Percentiles rank a stretch among this genome's conserved stretches.
These are phyloP conservation scores for Neofelis nebulosa DNA, from an alignment of 2,113 vertebrate species.

Conservation along the genomic window DNA sequence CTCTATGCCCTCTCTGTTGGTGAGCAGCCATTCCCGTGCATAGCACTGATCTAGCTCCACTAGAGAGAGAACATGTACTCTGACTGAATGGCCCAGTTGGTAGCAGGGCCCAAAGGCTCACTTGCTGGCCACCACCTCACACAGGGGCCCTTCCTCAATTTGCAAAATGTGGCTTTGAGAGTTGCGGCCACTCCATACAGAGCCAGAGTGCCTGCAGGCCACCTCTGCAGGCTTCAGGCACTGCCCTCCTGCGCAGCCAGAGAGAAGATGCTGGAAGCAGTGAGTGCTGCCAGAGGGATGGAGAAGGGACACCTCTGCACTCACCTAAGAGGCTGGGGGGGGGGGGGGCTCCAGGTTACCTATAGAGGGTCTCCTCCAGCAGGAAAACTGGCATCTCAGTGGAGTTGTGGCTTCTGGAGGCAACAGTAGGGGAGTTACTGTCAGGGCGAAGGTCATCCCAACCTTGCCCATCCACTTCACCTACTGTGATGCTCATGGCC, in stretches of 20 bases:
- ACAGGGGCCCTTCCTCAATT: background rate
- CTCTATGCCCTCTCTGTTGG: background rate
- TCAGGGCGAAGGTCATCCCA: background rate
- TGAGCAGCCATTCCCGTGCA: background rate
- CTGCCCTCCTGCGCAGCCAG: background rate
- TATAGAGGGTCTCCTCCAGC: background rate
- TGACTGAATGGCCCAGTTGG: background rate
- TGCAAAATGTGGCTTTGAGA: background rate
- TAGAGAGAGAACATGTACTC: background rate
- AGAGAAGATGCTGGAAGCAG: background rate
- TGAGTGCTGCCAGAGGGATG: too few relatives aligned
- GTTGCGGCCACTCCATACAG: background rate
- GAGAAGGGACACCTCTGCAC: background rate
- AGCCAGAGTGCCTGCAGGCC: background rate
- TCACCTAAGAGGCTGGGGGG: background rate
- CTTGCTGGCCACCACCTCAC: accelerated
- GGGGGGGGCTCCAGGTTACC: background rate
- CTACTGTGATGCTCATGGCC: background rate
- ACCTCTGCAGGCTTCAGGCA: background rate
- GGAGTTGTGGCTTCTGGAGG: background rate
- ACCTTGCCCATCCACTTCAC: too few relatives aligned
- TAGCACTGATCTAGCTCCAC: background rate
- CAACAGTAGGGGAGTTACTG: background rate
- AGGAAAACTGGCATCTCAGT: too few relatives aligned
- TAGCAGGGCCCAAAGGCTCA: background rate